Evolutionary conservation across 2,797 vertebrate species (phyloP).

Genomic region (Myoxocephalus aenaeus): DNA sequence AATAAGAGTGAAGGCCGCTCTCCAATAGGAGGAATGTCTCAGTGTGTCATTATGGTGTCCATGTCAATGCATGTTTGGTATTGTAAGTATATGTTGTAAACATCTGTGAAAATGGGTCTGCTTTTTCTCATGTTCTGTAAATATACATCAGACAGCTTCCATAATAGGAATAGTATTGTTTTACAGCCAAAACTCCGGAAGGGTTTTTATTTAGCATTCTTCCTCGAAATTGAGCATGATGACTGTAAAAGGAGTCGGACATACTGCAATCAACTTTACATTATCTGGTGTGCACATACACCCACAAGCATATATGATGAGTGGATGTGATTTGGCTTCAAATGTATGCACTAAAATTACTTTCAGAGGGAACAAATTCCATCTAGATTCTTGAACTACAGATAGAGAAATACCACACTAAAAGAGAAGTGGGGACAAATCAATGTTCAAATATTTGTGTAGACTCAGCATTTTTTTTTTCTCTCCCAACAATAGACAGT

Average conservation of each 20-base stretch:
- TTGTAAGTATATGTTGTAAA: slow-evolving; percentile 78
- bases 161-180: slow-evolving; percentile 70
- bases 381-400: neutral
- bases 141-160: slow-evolving; percentile 67
- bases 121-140: slow-evolving; percentile 69
- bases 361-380: slow-evolving; percentile 28
- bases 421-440: neutral
- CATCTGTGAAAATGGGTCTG: slow-evolving; percentile 65
- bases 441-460: slow-evolving; percentile 3
- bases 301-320: slow-evolving; percentile 52
- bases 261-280: slow-evolving; percentile 72
- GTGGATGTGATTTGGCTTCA: slow-evolving; percentile 42
- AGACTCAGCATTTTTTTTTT: slow-evolving; percentile 7
- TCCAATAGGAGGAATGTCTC: slow-evolving; percentile 73
- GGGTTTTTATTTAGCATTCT: slow-evolving; percentile 66
- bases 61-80: slow-evolving; percentile 75
- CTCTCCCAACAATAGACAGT: slow-evolving; percentile 2
- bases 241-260: slow-evolving; percentile 66
- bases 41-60: slow-evolving; percentile 76
- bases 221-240: slow-evolving; percentile 46
- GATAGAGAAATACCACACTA: slow-evolving; percentile 17
- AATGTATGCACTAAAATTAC: slow-evolving; percentile 32
- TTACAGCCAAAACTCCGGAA: slow-evolving; percentile 60
- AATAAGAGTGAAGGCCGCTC: slow-evolving; percentile 35
- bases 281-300: slow-evolving; percentile 54